Evolutionary conservation across 2,888 invertebrate species (phyloP).

Genomic region (Drosophila silvestris): DNA sequence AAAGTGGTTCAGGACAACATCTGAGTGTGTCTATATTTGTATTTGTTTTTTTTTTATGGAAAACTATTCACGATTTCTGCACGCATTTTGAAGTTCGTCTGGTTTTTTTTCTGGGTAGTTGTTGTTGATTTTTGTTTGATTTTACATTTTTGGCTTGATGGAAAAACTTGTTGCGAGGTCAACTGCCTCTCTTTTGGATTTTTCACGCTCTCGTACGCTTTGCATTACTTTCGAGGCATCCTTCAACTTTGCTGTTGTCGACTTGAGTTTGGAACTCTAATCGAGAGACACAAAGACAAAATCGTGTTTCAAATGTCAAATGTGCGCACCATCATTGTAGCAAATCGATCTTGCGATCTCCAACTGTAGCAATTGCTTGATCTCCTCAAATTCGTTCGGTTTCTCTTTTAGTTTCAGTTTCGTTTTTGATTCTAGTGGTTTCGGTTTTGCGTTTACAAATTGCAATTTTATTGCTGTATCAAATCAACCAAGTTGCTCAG

Average conservation of each 20-base stretch:
- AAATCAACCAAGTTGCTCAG: slow-evolving; percentile 38
- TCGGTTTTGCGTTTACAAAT: slow-evolving; percentile 62
- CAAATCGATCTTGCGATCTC: slow-evolving; percentile 38
- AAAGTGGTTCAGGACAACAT: slow-evolving; percentile 62
- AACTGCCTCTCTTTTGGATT: slow-evolving; percentile 74
- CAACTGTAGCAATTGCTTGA: slow-evolving; percentile 66
- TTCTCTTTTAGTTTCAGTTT: slow-evolving; percentile 35
- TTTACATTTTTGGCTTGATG: slow-evolving; percentile 39
- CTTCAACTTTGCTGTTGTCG: slow-evolving; percentile 68
- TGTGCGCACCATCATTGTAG: slow-evolving; percentile 43
- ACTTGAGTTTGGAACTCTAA: slow-evolving; percentile 31
- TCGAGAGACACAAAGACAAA: slow-evolving; percentile 46
- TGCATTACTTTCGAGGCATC: slow-evolving; percentile 71
- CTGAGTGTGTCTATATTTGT: slow-evolving; percentile 14
- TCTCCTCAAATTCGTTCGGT: slow-evolving; percentile 50
- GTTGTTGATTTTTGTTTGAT: slow-evolving; percentile 12
- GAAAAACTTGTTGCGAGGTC: slow-evolving; percentile 78
- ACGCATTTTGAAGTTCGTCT: slow-evolving; percentile 71
- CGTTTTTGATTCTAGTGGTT: slow-evolving; percentile 49
- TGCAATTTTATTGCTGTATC: slow-evolving; percentile 71
- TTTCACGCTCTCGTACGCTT: slow-evolving; percentile 63
- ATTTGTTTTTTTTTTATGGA: slow-evolving; percentile 28
- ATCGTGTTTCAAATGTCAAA: slow-evolving; percentile 78
- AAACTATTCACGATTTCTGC: slow-evolving; percentile 64
- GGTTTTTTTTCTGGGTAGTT: slow-evolving; percentile 25